These are phyloP conservation scores for Gymnobelideus leadbeateri DNA, from an alignment of 2,113 vertebrate species.

Conservation along the genomic window DNA sequence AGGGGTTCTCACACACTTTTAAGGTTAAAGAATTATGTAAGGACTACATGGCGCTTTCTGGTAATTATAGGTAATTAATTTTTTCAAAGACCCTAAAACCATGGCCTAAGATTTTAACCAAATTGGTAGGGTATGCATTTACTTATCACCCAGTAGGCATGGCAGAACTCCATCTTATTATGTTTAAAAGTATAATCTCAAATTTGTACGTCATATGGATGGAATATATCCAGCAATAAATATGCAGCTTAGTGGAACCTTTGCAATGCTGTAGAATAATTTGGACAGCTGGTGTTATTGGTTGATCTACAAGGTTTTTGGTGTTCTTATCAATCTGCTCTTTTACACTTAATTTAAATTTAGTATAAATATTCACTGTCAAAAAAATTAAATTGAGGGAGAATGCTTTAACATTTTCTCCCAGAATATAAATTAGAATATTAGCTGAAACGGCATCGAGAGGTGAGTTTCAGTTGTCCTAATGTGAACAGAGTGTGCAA, in stretches of 20 bases:
- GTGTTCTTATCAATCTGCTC: conserved; percentile 84
- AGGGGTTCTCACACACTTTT: conserved; percentile 39
- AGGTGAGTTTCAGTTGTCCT: conserved; percentile 73
- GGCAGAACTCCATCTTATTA: conserved; percentile 81
- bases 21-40: conserved; percentile 35
- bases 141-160: conserved; percentile 83
- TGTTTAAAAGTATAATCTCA: conserved; percentile 81
- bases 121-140: conserved; percentile 82
- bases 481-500: conserved; percentile 44
- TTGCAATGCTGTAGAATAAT: conserved; percentile 82
- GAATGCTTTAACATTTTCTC: conserved; percentile 80
- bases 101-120: conserved; percentile 82
- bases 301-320: conserved; percentile 84
- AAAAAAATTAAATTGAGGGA: conserved; percentile 82
- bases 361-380: conserved; percentile 84
- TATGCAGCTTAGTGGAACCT: conserved; percentile 80
- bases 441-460: conserved; percentile 69
- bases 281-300: conserved; percentile 84
- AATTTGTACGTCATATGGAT: conserved; percentile 79
- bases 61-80: conserved; percentile 71
- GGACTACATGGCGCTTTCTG: conserved; percentile 58
- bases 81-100: conserved; percentile 78
- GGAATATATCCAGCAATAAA: conserved; percentile 79
- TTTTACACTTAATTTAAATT: conserved; percentile 85
- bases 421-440: conserved; percentile 77